Evolutionary conservation across 2,797 vertebrate genomes (phyloP), one percentile per base, ranked within the genome.

Genomic region (Dendrocincla fuliginosa): DNA sequence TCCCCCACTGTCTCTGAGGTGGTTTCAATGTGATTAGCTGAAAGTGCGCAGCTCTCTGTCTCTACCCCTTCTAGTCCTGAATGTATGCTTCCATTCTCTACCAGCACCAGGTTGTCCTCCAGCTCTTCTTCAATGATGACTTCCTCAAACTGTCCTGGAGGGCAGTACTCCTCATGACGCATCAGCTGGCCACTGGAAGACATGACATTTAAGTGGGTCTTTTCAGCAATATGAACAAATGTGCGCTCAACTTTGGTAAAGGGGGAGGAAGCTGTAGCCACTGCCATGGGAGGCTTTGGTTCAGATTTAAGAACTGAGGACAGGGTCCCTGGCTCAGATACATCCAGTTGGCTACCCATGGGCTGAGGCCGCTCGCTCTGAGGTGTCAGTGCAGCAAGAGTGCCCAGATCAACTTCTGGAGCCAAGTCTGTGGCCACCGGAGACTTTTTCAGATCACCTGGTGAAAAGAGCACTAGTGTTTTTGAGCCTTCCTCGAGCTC

Each of bases 171-270:
- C 85, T 98, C 98, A 0, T 98, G 98, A 60, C 97, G 98, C n/a
- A 97, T 89, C 86, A 98, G 96, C 95, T 98, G 98, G 67, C 98
- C 98, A 0, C 98, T 96, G 80, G 98, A 99, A 94, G 98, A 98
- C 99, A 99, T 99, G 90, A 99, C 97, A 2, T 99, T 99, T 25
- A 99, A 97, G 97, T 99, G 99, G 27, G 99, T 98, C 70, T 99
- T 99, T 98, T 99, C 99, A 3, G 99, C 99, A 25, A 99, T 99
- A 83, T 99, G 99, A 92, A 99, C 97, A 91, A 99, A 99, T 8
- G 99, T 99, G 96, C 98, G 99, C 97, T 99, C 99, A 1, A 99
- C 99, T 98, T 99, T 99, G 98, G 99, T 99, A 96, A 99, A 99
- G 25, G 99, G 98, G 59, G 98, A 99, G 30, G 99, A 99, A 64